Percentiles rank a stretch among this genome's conserved stretches.
phyloP scores from a whole-genome alignment of 1,140 invertebrate genomes.

The Bombus sylvicola region DNA sequence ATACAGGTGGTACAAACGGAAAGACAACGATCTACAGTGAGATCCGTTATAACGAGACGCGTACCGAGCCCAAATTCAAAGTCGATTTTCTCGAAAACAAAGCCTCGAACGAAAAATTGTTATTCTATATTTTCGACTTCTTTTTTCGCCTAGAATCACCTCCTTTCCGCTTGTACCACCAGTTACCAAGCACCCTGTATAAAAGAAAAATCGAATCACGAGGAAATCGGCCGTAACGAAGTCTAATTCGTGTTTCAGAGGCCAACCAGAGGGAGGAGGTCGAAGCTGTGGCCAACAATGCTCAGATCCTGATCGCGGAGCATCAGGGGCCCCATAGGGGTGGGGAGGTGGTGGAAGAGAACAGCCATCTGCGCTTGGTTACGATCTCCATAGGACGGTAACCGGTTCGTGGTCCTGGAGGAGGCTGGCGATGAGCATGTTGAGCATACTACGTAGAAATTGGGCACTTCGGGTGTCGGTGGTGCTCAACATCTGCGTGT shows the following conservation, averaged over 20 bases:
- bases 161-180: too few relatives aligned
- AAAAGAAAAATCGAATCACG: too few relatives aligned
- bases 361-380: background rate
- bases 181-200: too few relatives aligned
- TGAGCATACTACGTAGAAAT: slow-evolving; percentile 83
- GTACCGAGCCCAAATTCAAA: too few relatives aligned
- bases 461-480: slow-evolving; percentile 89
- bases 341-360: slow-evolving; percentile 29
- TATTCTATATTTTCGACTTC: too few relatives aligned
- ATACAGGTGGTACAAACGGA: too few relatives aligned
- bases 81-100: too few relatives aligned
- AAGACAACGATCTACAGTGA: too few relatives aligned
- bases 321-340: slow-evolving; percentile 37
- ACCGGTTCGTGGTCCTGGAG: slow-evolving; percentile 28
- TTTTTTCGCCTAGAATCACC: too few relatives aligned
- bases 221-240: too few relatives aligned
- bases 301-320: slow-evolving; percentile 58
- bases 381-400: background rate
- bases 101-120: too few relatives aligned
- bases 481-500: slow-evolving; percentile 87
- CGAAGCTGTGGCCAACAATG: slow-evolving; percentile 33
- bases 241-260: background rate
- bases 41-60: too few relatives aligned
- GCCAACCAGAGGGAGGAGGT: slow-evolving; percentile 5
- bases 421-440: slow-evolving; percentile 63